phyloP scores from a whole-genome alignment of 2,888 invertebrate species.

The Drosophila melanocephala region DNA sequence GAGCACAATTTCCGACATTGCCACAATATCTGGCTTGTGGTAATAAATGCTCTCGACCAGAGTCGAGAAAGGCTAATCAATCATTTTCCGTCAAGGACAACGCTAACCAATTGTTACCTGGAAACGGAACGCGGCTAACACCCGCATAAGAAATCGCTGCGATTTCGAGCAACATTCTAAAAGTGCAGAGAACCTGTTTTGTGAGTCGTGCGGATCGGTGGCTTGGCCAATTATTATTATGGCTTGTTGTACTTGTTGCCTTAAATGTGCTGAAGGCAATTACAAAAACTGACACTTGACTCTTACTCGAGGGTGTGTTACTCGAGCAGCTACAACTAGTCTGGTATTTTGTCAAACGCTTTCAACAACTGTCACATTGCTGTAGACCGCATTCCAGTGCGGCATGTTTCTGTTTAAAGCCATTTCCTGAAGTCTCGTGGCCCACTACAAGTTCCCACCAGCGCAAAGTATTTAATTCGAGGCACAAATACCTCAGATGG shows the following conservation, averaged over 20 bases:
- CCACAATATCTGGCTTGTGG: slow-evolving; percentile 65
- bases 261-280: slow-evolving; percentile 61
- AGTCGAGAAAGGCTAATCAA: slow-evolving; percentile 47
- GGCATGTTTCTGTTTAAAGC: slow-evolving; percentile 15
- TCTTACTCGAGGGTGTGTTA: slow-evolving; percentile 49
- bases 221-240: slow-evolving; percentile 51
- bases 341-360: slow-evolving; percentile 53
- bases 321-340: slow-evolving; percentile 2
- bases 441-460: slow-evolving; percentile 9
- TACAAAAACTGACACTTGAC: slow-evolving; percentile 52
- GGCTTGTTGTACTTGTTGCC: slow-evolving; percentile 23
- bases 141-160: slow-evolving; percentile 46
- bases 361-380: slow-evolving; percentile 27
- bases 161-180: slow-evolving; percentile 64
- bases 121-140: slow-evolving; percentile 45
- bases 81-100: slow-evolving; percentile 53
- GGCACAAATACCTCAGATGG: slow-evolving; percentile 22
- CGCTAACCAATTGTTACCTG: slow-evolving; percentile 34
- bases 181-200: slow-evolving; percentile 59
- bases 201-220: slow-evolving; percentile 51
- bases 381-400: slow-evolving; percentile 52
- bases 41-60: background rate
- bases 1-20: slow-evolving; percentile 40
- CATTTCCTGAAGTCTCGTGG: slow-evolving; percentile 35
- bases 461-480: slow-evolving; percentile 5